These are phyloP conservation scores for Brachyistius frenatus DNA, from an alignment of 2,113 vertebrate species.

Conservation along the genomic window DNA sequence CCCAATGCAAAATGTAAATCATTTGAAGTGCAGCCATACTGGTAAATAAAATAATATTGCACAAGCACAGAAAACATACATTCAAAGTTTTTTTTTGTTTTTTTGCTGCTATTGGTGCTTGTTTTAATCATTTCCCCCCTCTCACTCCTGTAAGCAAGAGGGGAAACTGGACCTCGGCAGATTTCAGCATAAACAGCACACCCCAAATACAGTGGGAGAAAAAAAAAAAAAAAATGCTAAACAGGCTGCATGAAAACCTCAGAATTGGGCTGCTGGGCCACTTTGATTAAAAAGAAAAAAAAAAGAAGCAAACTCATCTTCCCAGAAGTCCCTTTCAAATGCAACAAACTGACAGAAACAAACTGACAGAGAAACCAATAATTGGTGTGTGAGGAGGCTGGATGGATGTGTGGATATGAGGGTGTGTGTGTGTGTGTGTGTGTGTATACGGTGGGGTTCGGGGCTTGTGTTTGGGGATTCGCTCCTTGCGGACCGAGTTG, in stretches of 20 bases:
- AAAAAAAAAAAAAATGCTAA: conserved; percentile 33
- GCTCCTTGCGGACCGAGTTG: conserved; percentile 62
- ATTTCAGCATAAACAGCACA: conserved; percentile 36
- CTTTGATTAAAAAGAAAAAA: conserved; percentile 63
- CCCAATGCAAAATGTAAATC: background rate
- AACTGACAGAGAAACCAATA: conserved; percentile 64
- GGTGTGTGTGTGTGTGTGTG: conserved; percentile 15
- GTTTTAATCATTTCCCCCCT: conserved; percentile 9
- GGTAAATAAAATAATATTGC: background rate
- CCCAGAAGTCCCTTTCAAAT: conserved; percentile 63
- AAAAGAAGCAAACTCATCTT: no score
- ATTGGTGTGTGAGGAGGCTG: conserved; percentile 52
- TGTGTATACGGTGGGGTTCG: background rate
- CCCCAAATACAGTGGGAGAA: conserved; percentile 19
- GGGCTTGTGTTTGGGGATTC: conserved; percentile 64
- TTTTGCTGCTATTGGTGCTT: background rate
- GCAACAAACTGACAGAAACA: conserved; percentile 66
- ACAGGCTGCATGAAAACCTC: conserved; percentile 41
- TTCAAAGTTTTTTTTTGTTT: conserved; percentile 8
- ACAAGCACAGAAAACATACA: conserved; percentile 1
- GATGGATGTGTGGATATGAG: conserved; percentile 36
- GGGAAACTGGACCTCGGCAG: conserved; percentile 2
- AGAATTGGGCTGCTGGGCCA: conserved; percentile 67
- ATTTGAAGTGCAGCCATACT: background rate
- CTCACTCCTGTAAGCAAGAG: background rate